A percentile compares a stretch with the other conserved stretches of the same genome.
These are phyloP conservation scores for Nomada ferruginata DNA, from an alignment of 2,888 invertebrate species.

Conservation along the genomic window DNA sequence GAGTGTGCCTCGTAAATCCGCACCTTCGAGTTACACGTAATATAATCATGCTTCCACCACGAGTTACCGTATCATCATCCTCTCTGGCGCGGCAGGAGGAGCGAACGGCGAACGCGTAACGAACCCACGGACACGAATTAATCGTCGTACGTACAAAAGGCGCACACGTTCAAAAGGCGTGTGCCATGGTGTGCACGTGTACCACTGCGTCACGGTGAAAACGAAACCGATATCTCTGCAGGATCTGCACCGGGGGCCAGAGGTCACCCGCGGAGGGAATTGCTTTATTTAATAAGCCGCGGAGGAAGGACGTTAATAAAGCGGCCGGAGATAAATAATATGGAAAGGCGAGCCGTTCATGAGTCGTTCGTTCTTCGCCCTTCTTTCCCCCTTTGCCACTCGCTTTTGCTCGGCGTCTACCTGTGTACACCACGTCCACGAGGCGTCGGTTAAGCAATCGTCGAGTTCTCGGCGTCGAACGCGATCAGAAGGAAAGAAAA, in stretches of 20 bases:
- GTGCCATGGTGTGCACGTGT: constrained; percentile 15
- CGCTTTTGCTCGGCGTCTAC: neutral
- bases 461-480: constrained; percentile 11
- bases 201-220: constrained; percentile 68
- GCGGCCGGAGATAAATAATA: constrained; percentile 73
- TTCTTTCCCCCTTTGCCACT: neutral
- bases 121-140: constrained; percentile 54
- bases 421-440: constrained; percentile 16
- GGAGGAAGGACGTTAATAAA: constrained; percentile 79
- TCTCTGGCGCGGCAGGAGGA: constrained; percentile 8
- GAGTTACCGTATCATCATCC: constrained; percentile 64
- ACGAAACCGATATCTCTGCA: constrained; percentile 77
- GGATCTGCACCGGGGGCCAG: constrained; percentile 74
- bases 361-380: constrained; percentile 54
- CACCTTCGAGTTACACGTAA: constrained; percentile 54
- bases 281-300: constrained; percentile 82
- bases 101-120: constrained; percentile 40
- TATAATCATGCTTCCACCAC: constrained; percentile 48
- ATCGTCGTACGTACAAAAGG: constrained; percentile 45
- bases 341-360: constrained; percentile 67
- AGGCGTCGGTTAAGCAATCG: constrained; percentile 54
- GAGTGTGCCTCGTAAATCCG: constrained; percentile 45
- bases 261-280: constrained; percentile 78
- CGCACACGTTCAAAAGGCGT: constrained; percentile 17
- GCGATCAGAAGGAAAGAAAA: constrained; percentile 4